These are phyloP conservation scores for Mus pahari DNA, from an alignment of 2,113 vertebrate genomes.

Conservation along the genomic window DNA sequence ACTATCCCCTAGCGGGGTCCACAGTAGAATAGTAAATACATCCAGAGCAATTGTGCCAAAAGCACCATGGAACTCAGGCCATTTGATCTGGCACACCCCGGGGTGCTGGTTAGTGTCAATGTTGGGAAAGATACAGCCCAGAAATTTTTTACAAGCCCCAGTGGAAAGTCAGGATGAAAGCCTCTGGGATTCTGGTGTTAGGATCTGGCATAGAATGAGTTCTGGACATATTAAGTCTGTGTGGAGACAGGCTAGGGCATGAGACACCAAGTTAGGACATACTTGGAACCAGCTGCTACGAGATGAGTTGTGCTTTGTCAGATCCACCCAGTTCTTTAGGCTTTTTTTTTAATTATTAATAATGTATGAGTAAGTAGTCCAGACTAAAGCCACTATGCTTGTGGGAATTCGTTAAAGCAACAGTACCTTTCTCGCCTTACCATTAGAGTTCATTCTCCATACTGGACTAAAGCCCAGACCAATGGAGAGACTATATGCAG, in stretches of 20 bases:
- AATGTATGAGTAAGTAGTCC: not conserved
- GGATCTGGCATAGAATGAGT: not conserved
- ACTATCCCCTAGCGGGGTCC: not conserved
- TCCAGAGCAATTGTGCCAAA: not conserved
- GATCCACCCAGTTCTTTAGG: not conserved
- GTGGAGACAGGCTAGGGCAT: not conserved
- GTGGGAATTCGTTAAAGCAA: not conserved
- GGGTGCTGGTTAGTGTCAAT: not conserved
- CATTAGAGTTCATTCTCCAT: not conserved
- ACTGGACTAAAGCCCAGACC: not conserved
- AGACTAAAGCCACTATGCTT: not conserved
- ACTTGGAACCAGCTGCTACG: not conserved
- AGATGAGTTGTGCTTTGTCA: not conserved
- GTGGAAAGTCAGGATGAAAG: not conserved
- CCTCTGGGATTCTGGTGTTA: not conserved
- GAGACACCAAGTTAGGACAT: not conserved
- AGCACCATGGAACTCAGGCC: not conserved
- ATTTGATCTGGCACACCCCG: not conserved
- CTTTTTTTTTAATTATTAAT: not conserved
- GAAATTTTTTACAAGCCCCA: not conserved
- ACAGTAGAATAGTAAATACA: not conserved
- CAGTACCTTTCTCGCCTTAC: not conserved
- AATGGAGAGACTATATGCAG: rapidly evolving
- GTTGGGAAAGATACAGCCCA: not conserved
- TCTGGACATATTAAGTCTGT: not conserved